These are phyloP conservation scores for Rhyzopertha dominica DNA, from an alignment of 1,140 invertebrate genomes.

Conservation along the genomic window DNA sequence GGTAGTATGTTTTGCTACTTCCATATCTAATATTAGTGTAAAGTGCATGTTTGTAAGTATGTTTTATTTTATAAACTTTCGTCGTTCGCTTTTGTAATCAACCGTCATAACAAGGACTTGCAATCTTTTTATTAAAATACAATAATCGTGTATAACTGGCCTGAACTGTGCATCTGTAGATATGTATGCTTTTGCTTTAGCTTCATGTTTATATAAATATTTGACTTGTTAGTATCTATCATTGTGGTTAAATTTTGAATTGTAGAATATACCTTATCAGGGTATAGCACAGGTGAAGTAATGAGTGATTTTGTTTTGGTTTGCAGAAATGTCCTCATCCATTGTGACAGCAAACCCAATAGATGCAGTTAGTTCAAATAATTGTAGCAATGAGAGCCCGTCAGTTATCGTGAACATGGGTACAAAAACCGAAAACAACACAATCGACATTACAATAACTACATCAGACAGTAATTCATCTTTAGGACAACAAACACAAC, in stretches of 20 bases:
- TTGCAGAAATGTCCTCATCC: constrained; percentile 37
- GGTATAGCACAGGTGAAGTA: too few relatives aligned
- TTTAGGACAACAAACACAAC: constrained; percentile 13
- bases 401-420: constrained; percentile 11
- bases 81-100: constrained; percentile 18
- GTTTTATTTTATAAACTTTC: constrained; percentile 20
- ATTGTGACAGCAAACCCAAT: constrained; percentile 8
- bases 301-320: constrained; percentile 4
- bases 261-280: too few relatives aligned
- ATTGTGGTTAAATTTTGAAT: too few relatives aligned
- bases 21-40: too few relatives aligned
- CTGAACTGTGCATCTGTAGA: too few relatives aligned
- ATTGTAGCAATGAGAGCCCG: constrained; percentile 2
- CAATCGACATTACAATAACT: constrained; percentile 29
- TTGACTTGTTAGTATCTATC: too few relatives aligned
- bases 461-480: constrained; percentile 14
- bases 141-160: too few relatives aligned
- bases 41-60: too few relatives aligned
- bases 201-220: too few relatives aligned
- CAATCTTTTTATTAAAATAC: too few relatives aligned
- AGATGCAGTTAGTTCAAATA: constrained; percentile 1
- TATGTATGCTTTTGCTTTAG: too few relatives aligned
- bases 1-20: too few relatives aligned
- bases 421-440: constrained; percentile 25
- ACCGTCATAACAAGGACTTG: constrained; percentile 26